Evolutionary conservation across 2,888 invertebrate genomes (phyloP).

Genomic region (Podabrus alpinus): DNA sequence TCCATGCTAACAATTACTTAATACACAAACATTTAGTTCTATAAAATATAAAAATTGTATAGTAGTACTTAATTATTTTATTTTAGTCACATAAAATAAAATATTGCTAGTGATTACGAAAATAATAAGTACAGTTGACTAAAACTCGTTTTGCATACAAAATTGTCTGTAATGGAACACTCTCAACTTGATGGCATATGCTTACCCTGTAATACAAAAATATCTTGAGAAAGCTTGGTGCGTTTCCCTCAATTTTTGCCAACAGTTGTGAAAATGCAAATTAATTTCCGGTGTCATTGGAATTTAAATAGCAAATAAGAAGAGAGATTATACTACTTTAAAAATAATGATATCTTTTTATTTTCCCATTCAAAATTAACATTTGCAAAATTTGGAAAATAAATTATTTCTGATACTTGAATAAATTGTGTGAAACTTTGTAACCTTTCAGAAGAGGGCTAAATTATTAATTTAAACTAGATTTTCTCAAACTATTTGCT

Average conservation of each 20-base stretch:
- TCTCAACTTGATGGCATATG: slow-evolving; percentile 6
- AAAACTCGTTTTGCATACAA: slow-evolving; percentile 15
- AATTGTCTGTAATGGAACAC: slow-evolving; percentile 11
- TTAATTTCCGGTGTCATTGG: slow-evolving; percentile 4
- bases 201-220: neutral
- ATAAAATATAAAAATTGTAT: neutral
- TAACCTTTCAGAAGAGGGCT: neutral
- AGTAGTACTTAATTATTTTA: neutral
- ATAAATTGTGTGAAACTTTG: neutral
- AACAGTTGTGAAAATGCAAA: slow-evolving; percentile 5
- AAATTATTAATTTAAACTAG: slow-evolving; percentile 13
- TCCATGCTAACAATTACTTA: neutral
- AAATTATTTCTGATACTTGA: neutral
- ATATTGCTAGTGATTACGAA: neutral
- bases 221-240: slow-evolving; percentile 1
- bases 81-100: neutral
- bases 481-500: neutral
- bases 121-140: slow-evolving; percentile 6
- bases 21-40: neutral
- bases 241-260: neutral
- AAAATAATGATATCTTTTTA: neutral
- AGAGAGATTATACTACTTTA: neutral
- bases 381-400: neutral
- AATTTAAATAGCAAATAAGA: slow-evolving; percentile 1
- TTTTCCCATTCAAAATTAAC: neutral